Conservation (phyloP, 2,113 vertebrate species). For the Boulengeromyrus knoepffleri region DNA sequence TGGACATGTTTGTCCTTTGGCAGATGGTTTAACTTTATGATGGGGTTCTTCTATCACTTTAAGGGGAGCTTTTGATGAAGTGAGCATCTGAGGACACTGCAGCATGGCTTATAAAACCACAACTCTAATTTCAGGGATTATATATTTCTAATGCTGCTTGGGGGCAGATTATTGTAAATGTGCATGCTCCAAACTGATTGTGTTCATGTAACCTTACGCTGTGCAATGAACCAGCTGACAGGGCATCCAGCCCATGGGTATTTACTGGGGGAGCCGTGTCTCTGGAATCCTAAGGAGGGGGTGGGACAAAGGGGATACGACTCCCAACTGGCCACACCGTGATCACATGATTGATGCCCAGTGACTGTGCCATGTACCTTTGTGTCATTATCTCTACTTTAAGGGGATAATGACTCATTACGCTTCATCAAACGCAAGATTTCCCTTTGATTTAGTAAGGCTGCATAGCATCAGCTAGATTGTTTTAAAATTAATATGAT, state of each 20-base stretch:
- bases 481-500: constrained; percentile 3
- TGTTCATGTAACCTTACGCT: background rate
- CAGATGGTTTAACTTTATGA: background rate
- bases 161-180: background rate
- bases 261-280: background rate
- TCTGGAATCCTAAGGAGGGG: background rate
- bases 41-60: background rate
- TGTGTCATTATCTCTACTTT: constrained; percentile 28
- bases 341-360: background rate
- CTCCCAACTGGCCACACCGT: background rate
- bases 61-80: background rate
- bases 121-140: background rate
- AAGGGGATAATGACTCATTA: constrained; percentile 31
- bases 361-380: constrained; percentile 9
- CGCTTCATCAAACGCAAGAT: constrained; percentile 26
- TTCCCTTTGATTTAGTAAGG: constrained; percentile 26
- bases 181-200: background rate
- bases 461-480: background rate
- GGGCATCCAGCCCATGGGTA: background rate
- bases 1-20: background rate
- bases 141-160: background rate
- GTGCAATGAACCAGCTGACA: background rate
- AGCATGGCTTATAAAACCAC: background rate
- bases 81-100: background rate
- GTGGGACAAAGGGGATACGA: background rate